phyloP scores from a whole-genome alignment of 2,888 invertebrate genomes.

The Prenolepis imparis region DNA sequence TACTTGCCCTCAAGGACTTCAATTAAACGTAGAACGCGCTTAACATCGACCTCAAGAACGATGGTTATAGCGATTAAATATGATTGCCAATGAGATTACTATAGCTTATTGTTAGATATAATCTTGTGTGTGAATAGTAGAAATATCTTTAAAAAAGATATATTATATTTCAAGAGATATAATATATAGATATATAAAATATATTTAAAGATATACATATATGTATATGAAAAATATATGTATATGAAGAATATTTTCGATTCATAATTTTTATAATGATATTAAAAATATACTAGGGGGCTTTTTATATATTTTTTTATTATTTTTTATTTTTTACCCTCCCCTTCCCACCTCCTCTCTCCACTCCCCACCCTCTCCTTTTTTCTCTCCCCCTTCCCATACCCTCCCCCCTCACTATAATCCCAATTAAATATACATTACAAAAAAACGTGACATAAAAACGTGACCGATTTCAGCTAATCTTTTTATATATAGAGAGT shows the following conservation, averaged over 20 bases:
- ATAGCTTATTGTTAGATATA: background rate
- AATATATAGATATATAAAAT: background rate
- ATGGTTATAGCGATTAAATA: constrained; percentile 26
- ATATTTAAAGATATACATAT: too few relatives aligned
- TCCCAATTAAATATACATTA: too few relatives aligned
- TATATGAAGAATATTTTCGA: background rate
- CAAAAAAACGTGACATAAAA: too few relatives aligned
- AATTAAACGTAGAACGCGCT: constrained; percentile 35
- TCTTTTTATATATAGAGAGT: too few relatives aligned
- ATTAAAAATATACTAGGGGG: background rate
- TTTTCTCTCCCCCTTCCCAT: too few relatives aligned
- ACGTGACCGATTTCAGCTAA: too few relatives aligned
- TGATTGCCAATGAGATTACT: background rate
- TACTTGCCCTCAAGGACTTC: constrained; percentile 20
- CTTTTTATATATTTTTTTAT: too few relatives aligned
- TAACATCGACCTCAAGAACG: background rate
- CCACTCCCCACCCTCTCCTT: too few relatives aligned
- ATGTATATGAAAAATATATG: background rate
- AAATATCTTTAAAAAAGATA: background rate
- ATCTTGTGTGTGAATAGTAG: background rate
- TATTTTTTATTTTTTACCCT: too few relatives aligned
- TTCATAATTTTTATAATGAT: background rate
- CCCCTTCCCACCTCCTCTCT: too few relatives aligned
- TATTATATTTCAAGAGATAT: background rate
- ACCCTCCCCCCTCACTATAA: too few relatives aligned